phyloP scores from a whole-genome alignment of 2,113 vertebrate species.

The Chloropsis cyanopogon region DNA sequence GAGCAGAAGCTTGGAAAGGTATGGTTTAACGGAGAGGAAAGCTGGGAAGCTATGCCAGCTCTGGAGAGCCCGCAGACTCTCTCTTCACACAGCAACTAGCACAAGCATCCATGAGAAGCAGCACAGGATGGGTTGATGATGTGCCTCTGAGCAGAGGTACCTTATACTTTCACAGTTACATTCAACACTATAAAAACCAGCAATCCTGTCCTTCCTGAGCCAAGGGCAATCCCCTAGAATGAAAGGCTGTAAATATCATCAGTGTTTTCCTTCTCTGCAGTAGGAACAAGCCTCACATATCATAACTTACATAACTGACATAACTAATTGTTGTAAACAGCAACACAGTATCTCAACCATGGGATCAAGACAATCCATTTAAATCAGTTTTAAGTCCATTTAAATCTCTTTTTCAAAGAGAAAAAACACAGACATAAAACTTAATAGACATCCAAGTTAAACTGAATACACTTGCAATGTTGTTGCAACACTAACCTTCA shows the following conservation, averaged over 20 bases:
- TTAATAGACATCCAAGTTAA: neutral
- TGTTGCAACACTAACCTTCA: neutral
- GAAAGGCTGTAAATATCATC: neutral
- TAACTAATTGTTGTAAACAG: neutral
- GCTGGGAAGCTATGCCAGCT: neutral
- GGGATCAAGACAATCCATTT: neutral
- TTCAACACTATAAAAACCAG: neutral
- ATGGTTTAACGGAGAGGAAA: neutral
- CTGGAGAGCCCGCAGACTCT: neutral
- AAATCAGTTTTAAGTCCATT: neutral
- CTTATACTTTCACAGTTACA: neutral
- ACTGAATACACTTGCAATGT: neutral
- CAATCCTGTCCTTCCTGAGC: neutral
- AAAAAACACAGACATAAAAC: neutral
- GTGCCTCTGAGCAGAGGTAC: neutral
- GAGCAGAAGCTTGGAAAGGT: neutral
- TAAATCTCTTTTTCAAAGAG: neutral
- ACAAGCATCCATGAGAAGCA: neutral
- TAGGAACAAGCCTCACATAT: neutral
- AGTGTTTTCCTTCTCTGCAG: neutral
- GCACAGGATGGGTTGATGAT: neutral
- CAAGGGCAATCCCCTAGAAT: neutral
- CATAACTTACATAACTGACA: neutral
- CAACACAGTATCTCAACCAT: neutral
- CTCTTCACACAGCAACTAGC: neutral